phyloP scores from a whole-genome alignment of 35 echinoderm and acorn worm species.

The Apostichopus californicus region DNA sequence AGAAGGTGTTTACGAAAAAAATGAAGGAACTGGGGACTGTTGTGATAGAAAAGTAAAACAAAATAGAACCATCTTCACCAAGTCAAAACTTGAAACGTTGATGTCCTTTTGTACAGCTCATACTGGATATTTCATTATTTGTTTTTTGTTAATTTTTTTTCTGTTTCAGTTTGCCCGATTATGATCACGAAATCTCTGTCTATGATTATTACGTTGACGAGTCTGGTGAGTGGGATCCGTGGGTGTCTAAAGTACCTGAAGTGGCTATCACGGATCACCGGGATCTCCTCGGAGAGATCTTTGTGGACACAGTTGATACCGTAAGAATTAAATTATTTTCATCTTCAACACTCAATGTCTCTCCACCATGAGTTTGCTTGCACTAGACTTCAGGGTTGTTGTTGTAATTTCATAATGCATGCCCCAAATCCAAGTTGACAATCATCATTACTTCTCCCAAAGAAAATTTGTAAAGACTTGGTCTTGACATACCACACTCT shows the following conservation, averaged over 20 bases:
- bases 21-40: too few relatives aligned
- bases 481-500: too few relatives aligned
- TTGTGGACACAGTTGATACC: slow-evolving; percentile 97
- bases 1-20: too few relatives aligned
- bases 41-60: too few relatives aligned
- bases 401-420: too few relatives aligned
- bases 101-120: neutral
- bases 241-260: slow-evolving; percentile 93
- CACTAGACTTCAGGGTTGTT: neutral
- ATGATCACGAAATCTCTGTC: slow-evolving; percentile 96
- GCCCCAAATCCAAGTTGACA: too few relatives aligned
- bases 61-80: too few relatives aligned
- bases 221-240: slow-evolving; percentile 98
- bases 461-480: too few relatives aligned
- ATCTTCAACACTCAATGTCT: neutral
- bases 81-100: too few relatives aligned
- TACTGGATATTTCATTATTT: neutral
- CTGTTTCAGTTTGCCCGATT: slow-evolving; percentile 79
- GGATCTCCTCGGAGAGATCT: slow-evolving; percentile 92
- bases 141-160: too few relatives aligned
- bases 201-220: slow-evolving; percentile 99
- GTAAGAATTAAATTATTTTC: slow-evolving; percentile 41
- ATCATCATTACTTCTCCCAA: neutral
- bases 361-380: neutral
- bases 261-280: slow-evolving; percentile 80